Conservation (phyloP, 2,797 vertebrate genomes). For the Acipenser ruthenus region DNA sequence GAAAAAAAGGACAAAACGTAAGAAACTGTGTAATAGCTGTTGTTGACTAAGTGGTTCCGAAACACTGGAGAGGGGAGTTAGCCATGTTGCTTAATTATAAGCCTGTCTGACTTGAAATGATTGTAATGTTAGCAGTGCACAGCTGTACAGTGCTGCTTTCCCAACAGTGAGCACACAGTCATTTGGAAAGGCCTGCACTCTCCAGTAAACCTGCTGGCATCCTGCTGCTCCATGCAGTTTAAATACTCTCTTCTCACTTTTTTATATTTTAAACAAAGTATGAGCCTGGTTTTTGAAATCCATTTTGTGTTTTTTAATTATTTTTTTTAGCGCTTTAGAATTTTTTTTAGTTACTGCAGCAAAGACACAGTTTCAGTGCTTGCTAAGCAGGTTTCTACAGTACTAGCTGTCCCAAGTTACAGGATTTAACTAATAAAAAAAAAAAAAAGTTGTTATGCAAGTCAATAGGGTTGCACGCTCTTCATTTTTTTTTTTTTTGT, state of each 20-base stretch:
- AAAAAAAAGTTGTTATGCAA: too few species aligned
- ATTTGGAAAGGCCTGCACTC: slow-evolving; percentile 4
- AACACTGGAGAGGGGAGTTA: neutral
- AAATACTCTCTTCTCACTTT: neutral
- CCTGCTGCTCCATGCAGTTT: slow-evolving; percentile 1
- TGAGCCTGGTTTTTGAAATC: neutral
- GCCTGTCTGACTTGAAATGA: slow-evolving; percentile 10
- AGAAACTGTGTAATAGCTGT: too few species aligned
- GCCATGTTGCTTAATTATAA: slow-evolving; percentile 2
- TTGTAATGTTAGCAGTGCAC: slow-evolving; percentile 1
- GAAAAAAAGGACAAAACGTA: too few species aligned
- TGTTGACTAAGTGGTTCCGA: neutral
- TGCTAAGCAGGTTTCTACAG: too few species aligned
- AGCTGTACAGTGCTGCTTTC: slow-evolving; percentile 11
- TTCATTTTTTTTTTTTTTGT: too few species aligned
- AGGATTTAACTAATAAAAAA: too few species aligned
- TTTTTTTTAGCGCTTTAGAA: too few species aligned
- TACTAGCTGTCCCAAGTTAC: too few species aligned
- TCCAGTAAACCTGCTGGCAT: slow-evolving; percentile 3
- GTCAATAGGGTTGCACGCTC: too few species aligned
- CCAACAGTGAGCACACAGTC: neutral
- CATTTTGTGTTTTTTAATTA: neutral
- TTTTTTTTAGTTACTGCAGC: too few species aligned
- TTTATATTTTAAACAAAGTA: too few species aligned
- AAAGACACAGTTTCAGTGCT: too few species aligned